A percentile compares a stretch with the other conserved stretches of the same genome.
These are phyloP conservation scores for Zosterops borbonicus DNA, from an alignment of 2,113 vertebrate genomes.

Conservation along the genomic window DNA sequence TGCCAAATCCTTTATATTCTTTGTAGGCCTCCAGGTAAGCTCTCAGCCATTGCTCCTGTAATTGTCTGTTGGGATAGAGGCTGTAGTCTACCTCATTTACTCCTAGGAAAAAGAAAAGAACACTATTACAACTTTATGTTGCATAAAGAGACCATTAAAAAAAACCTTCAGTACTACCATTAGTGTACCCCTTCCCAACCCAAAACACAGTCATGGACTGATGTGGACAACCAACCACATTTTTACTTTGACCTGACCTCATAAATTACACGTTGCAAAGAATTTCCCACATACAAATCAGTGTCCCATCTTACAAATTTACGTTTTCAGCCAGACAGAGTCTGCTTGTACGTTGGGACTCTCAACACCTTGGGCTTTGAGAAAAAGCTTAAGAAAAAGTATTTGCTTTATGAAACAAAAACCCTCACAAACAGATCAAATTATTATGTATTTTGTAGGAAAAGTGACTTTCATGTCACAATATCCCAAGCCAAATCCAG, in stretches of 20 bases:
- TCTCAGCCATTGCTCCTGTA: slow-evolving; percentile 91
- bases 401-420: background rate
- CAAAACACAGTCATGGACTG: background rate
- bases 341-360: background rate
- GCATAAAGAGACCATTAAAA: background rate
- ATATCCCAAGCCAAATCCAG: background rate
- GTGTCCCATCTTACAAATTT: background rate
- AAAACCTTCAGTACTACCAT: background rate
- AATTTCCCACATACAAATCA: background rate
- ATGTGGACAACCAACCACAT: background rate
- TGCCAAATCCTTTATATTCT: slow-evolving; percentile 84
- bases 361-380: background rate
- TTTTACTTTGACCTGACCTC: background rate
- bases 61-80: slow-evolving; percentile 83
- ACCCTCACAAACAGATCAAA: background rate
- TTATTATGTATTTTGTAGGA: background rate
- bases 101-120: slow-evolving; percentile 70
- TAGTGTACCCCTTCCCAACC: background rate
- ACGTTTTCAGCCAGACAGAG: background rate
- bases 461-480: background rate
- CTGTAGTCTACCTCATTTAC: slow-evolving; percentile 96
- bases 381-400: background rate
- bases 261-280: background rate
- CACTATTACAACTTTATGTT: background rate
- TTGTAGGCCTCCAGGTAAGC: slow-evolving; percentile 94